A percentile compares a stretch with the other conserved stretches of the same genome.
These are phyloP conservation scores for Volucella inflata DNA, from an alignment of 2,888 invertebrate species.

Conservation along the genomic window DNA sequence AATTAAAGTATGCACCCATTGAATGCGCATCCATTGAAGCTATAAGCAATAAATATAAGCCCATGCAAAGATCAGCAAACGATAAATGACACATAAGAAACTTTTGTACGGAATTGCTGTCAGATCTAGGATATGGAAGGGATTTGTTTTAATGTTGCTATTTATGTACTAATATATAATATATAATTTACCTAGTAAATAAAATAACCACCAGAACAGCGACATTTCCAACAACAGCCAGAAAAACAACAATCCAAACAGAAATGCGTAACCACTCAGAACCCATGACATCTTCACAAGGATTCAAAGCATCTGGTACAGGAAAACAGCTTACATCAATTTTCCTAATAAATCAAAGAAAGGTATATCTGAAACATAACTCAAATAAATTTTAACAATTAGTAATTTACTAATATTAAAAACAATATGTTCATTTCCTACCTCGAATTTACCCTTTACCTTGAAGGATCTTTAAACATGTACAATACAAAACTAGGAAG, in stretches of 20 bases:
- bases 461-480: no score
- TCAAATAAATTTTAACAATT: no score
- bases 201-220: conserved; percentile 92
- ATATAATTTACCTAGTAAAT: conserved; percentile 84
- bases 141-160: neutral
- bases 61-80: conserved; percentile 94
- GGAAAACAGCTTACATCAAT: conserved; percentile 88
- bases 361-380: neutral
- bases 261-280: conserved; percentile 90
- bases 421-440: no score
- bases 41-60: conserved; percentile 91
- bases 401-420: no score
- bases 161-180: neutral
- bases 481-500: no score
- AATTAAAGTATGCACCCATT: conserved; percentile 94
- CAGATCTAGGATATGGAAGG: conserved; percentile 80
- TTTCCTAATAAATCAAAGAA: conserved; percentile 79
- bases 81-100: conserved; percentile 93
- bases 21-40: conserved; percentile 93
- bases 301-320: conserved; percentile 91
- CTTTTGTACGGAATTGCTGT: conserved; percentile 86
- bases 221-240: conserved; percentile 92
- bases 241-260: conserved; percentile 93
- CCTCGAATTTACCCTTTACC: no score
- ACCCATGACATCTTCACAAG: conserved; percentile 96